Conservation (phyloP, 2,888 invertebrate species). For the Eledona agricola region DNA sequence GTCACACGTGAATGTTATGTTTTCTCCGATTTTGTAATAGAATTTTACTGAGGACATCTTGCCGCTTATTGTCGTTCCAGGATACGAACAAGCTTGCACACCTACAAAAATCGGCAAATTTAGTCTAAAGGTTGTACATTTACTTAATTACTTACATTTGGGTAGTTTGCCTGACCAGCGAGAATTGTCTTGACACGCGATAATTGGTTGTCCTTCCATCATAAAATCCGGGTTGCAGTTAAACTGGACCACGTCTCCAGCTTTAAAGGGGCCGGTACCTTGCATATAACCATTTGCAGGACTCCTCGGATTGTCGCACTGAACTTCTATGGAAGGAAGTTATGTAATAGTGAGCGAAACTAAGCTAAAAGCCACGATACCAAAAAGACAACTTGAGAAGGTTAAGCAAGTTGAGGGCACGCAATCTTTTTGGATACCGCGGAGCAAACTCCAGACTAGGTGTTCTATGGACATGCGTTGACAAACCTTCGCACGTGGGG, state of each 20-base stretch:
- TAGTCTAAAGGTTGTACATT: neutral
- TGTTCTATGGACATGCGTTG: slow-evolving; percentile 8
- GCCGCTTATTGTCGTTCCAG: slow-evolving; percentile 86
- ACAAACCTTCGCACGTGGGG: slow-evolving; percentile 76
- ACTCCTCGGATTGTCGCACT: slow-evolving; percentile 77
- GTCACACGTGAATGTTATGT: slow-evolving; percentile 84
- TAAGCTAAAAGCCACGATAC: slow-evolving; percentile 3
- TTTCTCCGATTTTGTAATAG: slow-evolving; percentile 87
- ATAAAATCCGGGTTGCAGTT: slow-evolving; percentile 89
- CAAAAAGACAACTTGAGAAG: no score
- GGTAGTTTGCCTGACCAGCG: slow-evolving; percentile 85
- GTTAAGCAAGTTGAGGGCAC: neutral
- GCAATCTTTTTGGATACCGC: neutral
- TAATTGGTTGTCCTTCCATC: slow-evolving; percentile 89
- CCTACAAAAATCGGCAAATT: slow-evolving; percentile 53
- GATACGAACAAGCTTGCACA: slow-evolving; percentile 83
- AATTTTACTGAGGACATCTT: slow-evolving; percentile 88
- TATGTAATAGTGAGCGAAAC: slow-evolving; percentile 13
- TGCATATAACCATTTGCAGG: slow-evolving; percentile 83
- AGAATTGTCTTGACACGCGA: slow-evolving; percentile 88
- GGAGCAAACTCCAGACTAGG: neutral
- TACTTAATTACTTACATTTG: slow-evolving; percentile 71
- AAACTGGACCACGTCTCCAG: slow-evolving; percentile 87
- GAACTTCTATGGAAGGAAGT: slow-evolving; percentile 70
- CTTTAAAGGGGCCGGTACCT: slow-evolving; percentile 79